Evolutionary conservation across 1,140 invertebrate species (phyloP).

Genomic region (Medauroidea extradentata): DNA sequence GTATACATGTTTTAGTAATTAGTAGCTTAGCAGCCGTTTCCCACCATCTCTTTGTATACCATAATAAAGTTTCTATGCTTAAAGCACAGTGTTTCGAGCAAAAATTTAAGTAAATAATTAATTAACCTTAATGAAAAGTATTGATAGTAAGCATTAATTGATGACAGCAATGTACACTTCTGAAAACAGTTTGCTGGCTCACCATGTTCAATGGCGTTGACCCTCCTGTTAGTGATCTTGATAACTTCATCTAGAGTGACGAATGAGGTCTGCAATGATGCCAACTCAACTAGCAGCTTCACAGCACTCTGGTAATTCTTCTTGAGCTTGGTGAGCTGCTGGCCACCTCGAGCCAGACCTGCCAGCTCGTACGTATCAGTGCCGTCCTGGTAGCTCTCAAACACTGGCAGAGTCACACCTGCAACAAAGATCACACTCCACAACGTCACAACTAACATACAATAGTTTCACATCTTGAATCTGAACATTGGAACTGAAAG

Average conservation of each 20-base stretch:
- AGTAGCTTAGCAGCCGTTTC: no score
- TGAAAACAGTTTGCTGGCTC: constrained; percentile 23
- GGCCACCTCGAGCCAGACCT: constrained; percentile 89
- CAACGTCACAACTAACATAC: no score
- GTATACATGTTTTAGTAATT: no score
- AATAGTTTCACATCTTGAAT: no score
- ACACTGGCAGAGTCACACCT: constrained; percentile 91
- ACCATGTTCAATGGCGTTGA: constrained; percentile 99
- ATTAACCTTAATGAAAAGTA: no score
- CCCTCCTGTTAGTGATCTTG: constrained; percentile 95
- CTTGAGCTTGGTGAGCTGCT: constrained; percentile 91
- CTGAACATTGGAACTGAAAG: no score
- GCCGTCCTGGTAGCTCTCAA: constrained; percentile 94
- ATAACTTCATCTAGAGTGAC: constrained; percentile 96
- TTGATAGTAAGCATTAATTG: no score
- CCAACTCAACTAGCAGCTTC: constrained; percentile 87
- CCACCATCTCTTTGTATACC: no score
- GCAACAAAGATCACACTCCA: constrained; percentile 27
- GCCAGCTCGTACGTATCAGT: constrained; percentile 90
- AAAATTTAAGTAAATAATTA: no score
- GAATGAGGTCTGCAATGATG: constrained; percentile 94
- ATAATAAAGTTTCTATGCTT: no score
- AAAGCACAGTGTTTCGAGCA: no score
- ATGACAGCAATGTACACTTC: no score
- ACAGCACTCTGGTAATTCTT: constrained; percentile 94